Conservation (phyloP, 2,888 invertebrate species). For the Aleiodes alternator region DNA sequence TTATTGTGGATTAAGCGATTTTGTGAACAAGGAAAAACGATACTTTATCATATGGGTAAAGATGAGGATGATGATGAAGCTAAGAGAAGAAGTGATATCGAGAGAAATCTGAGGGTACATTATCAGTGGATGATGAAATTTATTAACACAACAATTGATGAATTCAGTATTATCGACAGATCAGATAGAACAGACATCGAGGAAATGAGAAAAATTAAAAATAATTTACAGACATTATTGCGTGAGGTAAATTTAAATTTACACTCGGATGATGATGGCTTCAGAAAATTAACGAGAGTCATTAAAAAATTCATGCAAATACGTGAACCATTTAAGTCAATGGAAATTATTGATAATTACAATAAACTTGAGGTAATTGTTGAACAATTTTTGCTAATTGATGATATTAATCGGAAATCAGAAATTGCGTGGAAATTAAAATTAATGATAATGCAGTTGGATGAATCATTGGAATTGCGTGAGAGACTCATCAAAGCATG, state of each 20-base stretch:
- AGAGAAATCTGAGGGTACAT: slow-evolving; percentile 81
- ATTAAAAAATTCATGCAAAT: slow-evolving; percentile 60
- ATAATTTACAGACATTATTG: slow-evolving; percentile 64
- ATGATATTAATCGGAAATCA: neutral
- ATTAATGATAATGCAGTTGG: slow-evolving; percentile 56
- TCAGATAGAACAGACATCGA: neutral
- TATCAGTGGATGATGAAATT: slow-evolving; percentile 85
- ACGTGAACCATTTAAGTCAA: slow-evolving; percentile 64
- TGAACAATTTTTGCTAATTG: slow-evolving; percentile 53
- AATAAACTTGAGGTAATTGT: slow-evolving; percentile 54
- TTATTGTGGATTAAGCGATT: slow-evolving; percentile 62
- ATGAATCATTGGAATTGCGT: slow-evolving; percentile 54
- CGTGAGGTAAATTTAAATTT: slow-evolving; percentile 56
- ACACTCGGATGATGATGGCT: slow-evolving; percentile 59
- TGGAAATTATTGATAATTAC: slow-evolving; percentile 54
- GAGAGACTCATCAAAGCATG: slow-evolving; percentile 59
- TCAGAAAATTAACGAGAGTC: slow-evolving; percentile 64
- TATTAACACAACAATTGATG: slow-evolving; percentile 75
- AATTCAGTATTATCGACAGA: slow-evolving; percentile 49
- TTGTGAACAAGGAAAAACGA: slow-evolving; percentile 77
- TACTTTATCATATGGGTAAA: slow-evolving; percentile 67
- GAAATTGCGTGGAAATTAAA: slow-evolving; percentile 53
- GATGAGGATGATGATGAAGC: slow-evolving; percentile 41
- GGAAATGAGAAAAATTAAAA: slow-evolving; percentile 58
- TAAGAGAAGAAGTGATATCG: slow-evolving; percentile 69